phyloP scores from a whole-genome alignment of 2,113 vertebrate species.

The Dendrocopos noguchii region DNA sequence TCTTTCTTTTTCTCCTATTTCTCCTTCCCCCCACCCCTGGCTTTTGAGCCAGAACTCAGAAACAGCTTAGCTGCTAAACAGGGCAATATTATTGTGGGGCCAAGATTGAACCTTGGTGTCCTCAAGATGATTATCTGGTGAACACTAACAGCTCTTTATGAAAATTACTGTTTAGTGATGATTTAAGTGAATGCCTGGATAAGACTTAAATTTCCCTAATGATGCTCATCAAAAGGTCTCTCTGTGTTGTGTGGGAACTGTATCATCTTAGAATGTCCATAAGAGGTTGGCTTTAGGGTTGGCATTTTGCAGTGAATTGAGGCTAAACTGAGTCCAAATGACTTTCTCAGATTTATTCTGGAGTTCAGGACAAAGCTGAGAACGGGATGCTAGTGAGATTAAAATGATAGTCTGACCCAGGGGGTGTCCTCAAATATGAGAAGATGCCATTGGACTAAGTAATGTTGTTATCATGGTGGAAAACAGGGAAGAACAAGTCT shows the following conservation, averaged over 20 bases:
- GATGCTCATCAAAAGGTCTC: not conserved
- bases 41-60: not conserved
- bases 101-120: not conserved
- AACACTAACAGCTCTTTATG: not conserved
- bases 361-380: not conserved
- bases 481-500: not conserved
- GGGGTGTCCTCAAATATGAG: not conserved
- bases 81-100: not conserved
- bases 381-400: not conserved
- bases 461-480: not conserved
- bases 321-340: not conserved
- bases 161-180: not conserved
- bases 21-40: no score
- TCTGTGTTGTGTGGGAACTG: not conserved
- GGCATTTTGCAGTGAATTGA: not conserved
- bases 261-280: not conserved
- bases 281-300: not conserved
- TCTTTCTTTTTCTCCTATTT: no score
- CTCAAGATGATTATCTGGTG: not conserved
- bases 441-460: not conserved
- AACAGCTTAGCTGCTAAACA: not conserved
- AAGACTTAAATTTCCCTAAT: not conserved
- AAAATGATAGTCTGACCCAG: not conserved
- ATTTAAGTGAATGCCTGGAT: not conserved
- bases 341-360: not conserved